Percentiles rank a stretch among this genome's conserved stretches.
Evolutionary conservation across 2,797 vertebrate genomes (phyloP).

Genomic region (Bradypus variegatus): DNA sequence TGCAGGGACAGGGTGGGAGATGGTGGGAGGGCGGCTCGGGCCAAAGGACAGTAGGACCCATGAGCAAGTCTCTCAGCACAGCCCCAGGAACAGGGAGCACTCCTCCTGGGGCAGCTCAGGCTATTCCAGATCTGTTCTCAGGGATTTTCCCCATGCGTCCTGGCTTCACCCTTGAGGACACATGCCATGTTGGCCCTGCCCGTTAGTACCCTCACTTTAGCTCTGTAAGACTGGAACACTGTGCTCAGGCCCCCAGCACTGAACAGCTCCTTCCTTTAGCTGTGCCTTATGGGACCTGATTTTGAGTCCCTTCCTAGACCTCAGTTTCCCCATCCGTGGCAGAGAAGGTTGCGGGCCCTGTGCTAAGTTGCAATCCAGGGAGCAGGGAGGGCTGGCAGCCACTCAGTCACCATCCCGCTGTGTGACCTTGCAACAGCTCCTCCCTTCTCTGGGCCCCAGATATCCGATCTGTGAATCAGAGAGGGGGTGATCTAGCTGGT

Average conservation of each 20-base stretch:
- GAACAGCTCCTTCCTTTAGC: background rate
- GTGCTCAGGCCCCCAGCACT: background rate
- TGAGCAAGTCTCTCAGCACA: background rate
- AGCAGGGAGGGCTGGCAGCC: background rate
- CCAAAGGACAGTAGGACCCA: background rate
- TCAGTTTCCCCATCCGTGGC: background rate
- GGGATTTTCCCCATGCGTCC: background rate
- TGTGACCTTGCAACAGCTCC: background rate
- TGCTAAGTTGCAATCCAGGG: background rate
- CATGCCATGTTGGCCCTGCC: background rate
- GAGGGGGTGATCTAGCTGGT: background rate
- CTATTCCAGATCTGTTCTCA: background rate
- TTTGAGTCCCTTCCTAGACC: background rate
- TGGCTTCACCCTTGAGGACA: too few species aligned
- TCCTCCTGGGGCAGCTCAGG: background rate
- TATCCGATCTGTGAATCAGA: background rate
- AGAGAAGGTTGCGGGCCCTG: background rate
- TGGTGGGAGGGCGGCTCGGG: background rate
- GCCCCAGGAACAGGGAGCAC: background rate
- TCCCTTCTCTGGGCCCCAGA: background rate
- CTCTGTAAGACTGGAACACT: background rate
- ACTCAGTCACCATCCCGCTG: background rate
- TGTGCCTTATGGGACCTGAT: background rate
- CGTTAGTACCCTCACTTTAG: background rate
- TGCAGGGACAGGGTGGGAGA: background rate